A percentile compares a stretch with the other conserved stretches of the same genome.
Conservation (phyloP, 2,888 invertebrate genomes). For the Achlya flavicornis region DNA sequence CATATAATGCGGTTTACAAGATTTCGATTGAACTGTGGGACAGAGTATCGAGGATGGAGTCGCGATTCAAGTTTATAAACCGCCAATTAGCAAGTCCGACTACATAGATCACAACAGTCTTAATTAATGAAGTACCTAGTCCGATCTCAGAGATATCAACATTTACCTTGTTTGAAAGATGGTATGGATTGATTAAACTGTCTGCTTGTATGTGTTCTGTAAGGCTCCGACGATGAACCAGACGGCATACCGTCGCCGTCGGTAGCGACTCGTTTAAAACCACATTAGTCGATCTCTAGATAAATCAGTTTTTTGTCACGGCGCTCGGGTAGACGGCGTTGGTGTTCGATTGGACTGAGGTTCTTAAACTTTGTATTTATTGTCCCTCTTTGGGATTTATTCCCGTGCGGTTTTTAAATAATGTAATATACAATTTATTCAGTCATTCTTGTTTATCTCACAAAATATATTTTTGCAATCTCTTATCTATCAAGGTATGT, state of each 20-base stretch:
- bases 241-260: not conserved
- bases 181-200: constrained; percentile 2
- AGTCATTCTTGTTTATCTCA: too few species aligned
- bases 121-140: not conserved
- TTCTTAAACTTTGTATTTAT: not conserved
- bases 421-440: too few species aligned
- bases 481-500: too few species aligned
- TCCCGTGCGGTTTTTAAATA: not conserved
- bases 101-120: not conserved
- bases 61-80: not conserved
- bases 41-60: not conserved
- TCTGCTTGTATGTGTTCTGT: not conserved
- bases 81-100: not conserved
- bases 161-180: constrained; percentile 4
- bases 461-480: too few species aligned
- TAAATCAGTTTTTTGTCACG: constrained; percentile 7
- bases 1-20: too few species aligned
- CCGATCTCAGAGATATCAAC: not conserved
- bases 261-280: constrained; percentile 7
- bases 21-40: not conserved
- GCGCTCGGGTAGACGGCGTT: not conserved
- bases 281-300: constrained; percentile 5
- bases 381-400: not conserved
- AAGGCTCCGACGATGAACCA: too few species aligned
- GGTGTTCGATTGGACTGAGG: not conserved